Evolutionary conservation across 2,797 vertebrate genomes (phyloP), one percentile per base, ranked within the genome.

Genomic region (Cygnus olor): DNA sequence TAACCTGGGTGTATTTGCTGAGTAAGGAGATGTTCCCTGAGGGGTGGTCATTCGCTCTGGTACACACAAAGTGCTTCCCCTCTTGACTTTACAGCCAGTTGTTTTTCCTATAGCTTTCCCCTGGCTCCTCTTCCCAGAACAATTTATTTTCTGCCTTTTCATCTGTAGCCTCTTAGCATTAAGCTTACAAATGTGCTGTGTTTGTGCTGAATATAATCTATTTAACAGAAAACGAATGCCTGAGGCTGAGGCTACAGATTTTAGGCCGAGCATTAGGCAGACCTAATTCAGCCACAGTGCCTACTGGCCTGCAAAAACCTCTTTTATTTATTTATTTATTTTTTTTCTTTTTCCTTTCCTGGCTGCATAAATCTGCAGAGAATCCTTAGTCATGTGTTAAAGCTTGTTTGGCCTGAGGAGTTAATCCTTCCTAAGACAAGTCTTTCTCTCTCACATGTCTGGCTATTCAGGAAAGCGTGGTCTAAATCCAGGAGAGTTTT

Each of bases 381-480:
- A 80, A 85, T 90, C 86, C 69, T 76, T 79, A 90, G 84, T 93
- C 88, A 76, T 85, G 88, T 90, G 81, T 78, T 93, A 95, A 88
- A 90, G 81, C 88, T 93, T 90, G 47, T 81, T 93, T 93, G 80
- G 70, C 87, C 73, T 73, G 73, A 90, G 82, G 83, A 91, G 22
- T 95, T 94, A 96, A 95, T 96, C 84, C 84, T 89, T 93, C 70
- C 74, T 89, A 89, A 96, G 61, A 63, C 76, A 80, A 89, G 51
- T 44, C 45, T 89, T 94, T 73, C 58, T 93, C 38, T 74, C 85
- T 93, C 40, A 68, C 27, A 22, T 88, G 63, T 76, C 45, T 72
- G 66, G 54, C 21, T 89, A 72, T 79, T 88, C 79, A 63, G 87
- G 83, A 72, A 89, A 87, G 42, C 34, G 20, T 4, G 7, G 27